A percentile compares a stretch with the other conserved stretches of the same genome.
These are phyloP conservation scores for Monodelphis domestica DNA, from an alignment of 2,797 vertebrate genomes.

Conservation along the genomic window DNA sequence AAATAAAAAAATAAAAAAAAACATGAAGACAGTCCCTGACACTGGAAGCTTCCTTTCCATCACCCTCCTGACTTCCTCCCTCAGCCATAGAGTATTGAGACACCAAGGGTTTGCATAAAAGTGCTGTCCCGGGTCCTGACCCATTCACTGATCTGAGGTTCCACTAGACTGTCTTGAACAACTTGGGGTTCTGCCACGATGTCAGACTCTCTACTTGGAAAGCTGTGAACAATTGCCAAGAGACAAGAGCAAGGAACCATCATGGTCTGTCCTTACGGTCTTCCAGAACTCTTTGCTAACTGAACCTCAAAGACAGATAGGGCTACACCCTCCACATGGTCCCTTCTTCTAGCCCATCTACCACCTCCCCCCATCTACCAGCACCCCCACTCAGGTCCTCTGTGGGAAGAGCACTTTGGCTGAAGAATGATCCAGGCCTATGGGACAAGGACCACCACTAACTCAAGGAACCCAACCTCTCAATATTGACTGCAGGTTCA, in stretches of 20 bases:
- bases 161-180: background rate
- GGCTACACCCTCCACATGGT: background rate
- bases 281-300: background rate
- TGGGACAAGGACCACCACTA: background rate
- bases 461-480: background rate
- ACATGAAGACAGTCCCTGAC: background rate
- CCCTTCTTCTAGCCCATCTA: background rate
- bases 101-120: background rate
- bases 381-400: background rate
- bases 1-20: too few species aligned
- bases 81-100: background rate
- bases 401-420: background rate
- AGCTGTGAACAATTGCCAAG: background rate
- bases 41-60: background rate
- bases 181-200: background rate
- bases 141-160: background rate
- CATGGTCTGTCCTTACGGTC: background rate
- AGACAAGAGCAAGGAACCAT: background rate
- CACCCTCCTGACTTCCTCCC: background rate
- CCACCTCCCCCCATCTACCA: background rate
- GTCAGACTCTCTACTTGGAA: background rate
- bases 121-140: background rate
- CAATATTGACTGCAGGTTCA: background rate
- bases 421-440: background rate
- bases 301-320: background rate